Base-by-base conservation (phyloP, 2,797 vertebrate genomes). In the Melanotaenia nigrans region DNA sequence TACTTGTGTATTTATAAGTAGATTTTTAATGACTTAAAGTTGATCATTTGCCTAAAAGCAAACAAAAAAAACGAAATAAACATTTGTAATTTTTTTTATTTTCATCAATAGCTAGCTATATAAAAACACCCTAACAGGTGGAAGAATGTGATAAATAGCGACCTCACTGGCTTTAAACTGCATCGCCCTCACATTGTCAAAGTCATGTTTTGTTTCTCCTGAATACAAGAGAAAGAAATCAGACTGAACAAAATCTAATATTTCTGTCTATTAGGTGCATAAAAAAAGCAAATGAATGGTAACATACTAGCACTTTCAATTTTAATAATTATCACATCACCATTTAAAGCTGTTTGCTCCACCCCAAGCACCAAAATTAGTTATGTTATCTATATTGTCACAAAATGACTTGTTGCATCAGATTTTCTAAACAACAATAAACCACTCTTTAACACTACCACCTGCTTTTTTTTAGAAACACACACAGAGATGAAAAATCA, bases 401-500 rank as follows among this genome's bases (percentile, higher is more conserved):
- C 0, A 55, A 54, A 57, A 24, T n/a, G 5, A 68, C 3, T 10
- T 40, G 28, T 61, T 47, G 40, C 36, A 60, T 8, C 12, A 16
- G 16, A 55, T 30, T 14, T 51, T 22, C 7, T 42, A 18, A 18
- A n/a, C 20, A 12, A 69, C 68, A 57, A 40, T n/a, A 35, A 38
- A 51, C 61, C 32, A 35, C 12, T 61, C 12, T 24, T 11, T 32
- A 47, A n/a, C n/a, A n/a, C 13, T 30, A 24, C 13, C 5, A 10
- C 14, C 40, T 9, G 3, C 32, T 33, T 38, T 60, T 72, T 56
- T 22, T 49, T 49, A 69, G 36, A 78, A 45, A 77, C 57, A 79
- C 68, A 75, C 68, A 49, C 18, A 68, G 0, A 68, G 16, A 73
- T 63, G 32, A 74, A 79, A 63, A 70, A 69, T 30, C 59, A 49